Percentiles rank a stretch among this genome's conserved stretches.
Conservation (phyloP, 53 echinoderm and acorn worm species). For the Glandiceps talaboti region DNA sequence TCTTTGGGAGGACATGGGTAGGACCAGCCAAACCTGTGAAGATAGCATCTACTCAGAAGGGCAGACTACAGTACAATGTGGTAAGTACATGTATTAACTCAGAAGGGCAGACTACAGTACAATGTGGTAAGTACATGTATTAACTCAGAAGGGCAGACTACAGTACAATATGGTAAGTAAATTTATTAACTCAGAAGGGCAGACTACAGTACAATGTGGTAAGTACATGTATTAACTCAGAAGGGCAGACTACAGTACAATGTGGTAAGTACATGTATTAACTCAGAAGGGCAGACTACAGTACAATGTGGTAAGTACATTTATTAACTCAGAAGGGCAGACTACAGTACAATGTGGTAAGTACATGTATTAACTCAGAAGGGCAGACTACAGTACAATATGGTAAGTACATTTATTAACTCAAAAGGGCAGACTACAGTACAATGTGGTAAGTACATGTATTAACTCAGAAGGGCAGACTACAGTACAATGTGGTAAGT, state of each 20-base stretch:
- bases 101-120: slow-evolving; percentile 48
- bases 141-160: slow-evolving; percentile 30
- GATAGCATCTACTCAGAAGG: slow-evolving; percentile 20
- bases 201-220: slow-evolving; percentile 78
- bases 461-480: slow-evolving; percentile 28
- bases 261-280: no score
- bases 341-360: no score
- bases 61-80: slow-evolving; percentile 66
- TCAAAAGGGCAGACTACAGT: slow-evolving; percentile 41
- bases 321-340: slow-evolving; percentile 26
- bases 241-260: slow-evolving; percentile 36
- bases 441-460: no score
- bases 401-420: no score
- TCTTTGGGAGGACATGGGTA: slow-evolving; percentile 78
- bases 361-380: no score
- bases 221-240: slow-evolving; percentile 25
- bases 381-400: slow-evolving; percentile 38
- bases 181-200: slow-evolving; percentile 21
- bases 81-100: slow-evolving; percentile 31
- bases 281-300: slow-evolving; percentile 36
- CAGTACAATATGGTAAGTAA: slow-evolving; percentile 68
- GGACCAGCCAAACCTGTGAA: slow-evolving; percentile 59
- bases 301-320: no score
- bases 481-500: no score
- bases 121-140: slow-evolving; percentile 51